phyloP scores from a whole-genome alignment of 2,888 invertebrate species.

The Nudaria mundana region DNA sequence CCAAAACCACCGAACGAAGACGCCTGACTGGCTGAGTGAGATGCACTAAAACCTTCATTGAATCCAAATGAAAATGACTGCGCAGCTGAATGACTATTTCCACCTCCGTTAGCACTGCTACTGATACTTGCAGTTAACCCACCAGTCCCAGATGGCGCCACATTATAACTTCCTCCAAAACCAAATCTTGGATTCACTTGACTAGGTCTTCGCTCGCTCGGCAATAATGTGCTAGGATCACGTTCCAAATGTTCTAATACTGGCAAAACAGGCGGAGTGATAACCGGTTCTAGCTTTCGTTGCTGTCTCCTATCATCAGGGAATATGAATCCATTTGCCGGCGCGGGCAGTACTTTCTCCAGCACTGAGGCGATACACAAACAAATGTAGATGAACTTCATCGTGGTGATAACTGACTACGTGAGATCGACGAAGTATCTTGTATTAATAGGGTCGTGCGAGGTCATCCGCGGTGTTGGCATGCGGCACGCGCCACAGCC shows the following conservation, averaged over 20 bases:
- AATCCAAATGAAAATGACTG: slow-evolving; percentile 76
- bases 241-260: slow-evolving; percentile 73
- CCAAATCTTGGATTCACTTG: slow-evolving; percentile 61
- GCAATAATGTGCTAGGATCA: slow-evolving; percentile 71
- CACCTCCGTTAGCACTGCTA: slow-evolving; percentile 64
- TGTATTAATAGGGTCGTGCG: slow-evolving; percentile 77
- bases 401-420: slow-evolving; percentile 65
- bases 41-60: slow-evolving; percentile 73
- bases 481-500: slow-evolving; percentile 80
- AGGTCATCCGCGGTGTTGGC: slow-evolving; percentile 72
- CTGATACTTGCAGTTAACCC: slow-evolving; percentile 70
- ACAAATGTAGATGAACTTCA: slow-evolving; percentile 63
- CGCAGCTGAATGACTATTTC: slow-evolving; percentile 70
- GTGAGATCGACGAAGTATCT: slow-evolving; percentile 57
- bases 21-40: slow-evolving; percentile 74
- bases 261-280: slow-evolving; percentile 76
- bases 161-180: slow-evolving; percentile 65
- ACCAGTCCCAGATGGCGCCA: slow-evolving; percentile 63
- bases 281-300: slow-evolving; percentile 65
- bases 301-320: slow-evolving; percentile 62
- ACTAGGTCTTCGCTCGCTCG: slow-evolving; percentile 45
- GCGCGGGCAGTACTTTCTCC: slow-evolving; percentile 45
- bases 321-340: slow-evolving; percentile 63
- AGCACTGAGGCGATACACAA: slow-evolving; percentile 47
- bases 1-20: slow-evolving; percentile 73